These are phyloP conservation scores for Anoplophora glabripennis DNA, from an alignment of 1,140 invertebrate genomes.

Conservation along the genomic window DNA sequence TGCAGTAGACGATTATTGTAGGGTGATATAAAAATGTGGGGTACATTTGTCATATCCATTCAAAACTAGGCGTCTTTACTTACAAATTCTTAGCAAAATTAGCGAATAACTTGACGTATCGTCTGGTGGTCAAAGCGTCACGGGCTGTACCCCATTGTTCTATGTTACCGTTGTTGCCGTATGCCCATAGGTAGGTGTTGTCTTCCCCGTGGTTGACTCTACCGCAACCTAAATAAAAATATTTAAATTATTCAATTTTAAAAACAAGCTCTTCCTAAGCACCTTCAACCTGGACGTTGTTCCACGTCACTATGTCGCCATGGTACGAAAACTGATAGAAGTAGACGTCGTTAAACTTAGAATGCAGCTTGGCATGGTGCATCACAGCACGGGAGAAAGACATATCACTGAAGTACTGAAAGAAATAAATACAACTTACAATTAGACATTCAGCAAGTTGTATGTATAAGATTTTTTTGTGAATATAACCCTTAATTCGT, in stretches of 20 bases:
- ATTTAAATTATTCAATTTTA: no score
- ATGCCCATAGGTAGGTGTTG: constrained; percentile 6
- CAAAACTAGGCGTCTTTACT: no score
- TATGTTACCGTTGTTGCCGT: neutral
- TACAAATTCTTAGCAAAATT: constrained; percentile 17
- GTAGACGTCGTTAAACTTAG: constrained; percentile 26
- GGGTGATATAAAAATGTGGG: no score
- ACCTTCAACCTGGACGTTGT: no score
- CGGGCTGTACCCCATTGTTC: constrained; percentile 8
- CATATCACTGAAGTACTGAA: constrained; percentile 27
- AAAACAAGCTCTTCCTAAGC: no score
- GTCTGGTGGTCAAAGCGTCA: neutral
- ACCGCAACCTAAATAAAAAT: constrained; percentile 9
- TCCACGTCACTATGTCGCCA: neutral
- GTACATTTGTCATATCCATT: no score
- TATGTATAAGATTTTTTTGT: no score
- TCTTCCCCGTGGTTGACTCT: constrained; percentile 19
- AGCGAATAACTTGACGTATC: constrained; percentile 10
- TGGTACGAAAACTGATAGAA: constrained; percentile 38
- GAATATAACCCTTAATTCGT: no score
- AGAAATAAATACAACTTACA: no score
- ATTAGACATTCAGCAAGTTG: no score
- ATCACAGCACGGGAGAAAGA: constrained; percentile 9
- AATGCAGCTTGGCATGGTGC: constrained; percentile 25
- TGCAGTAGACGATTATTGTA: no score